phyloP scores from a whole-genome alignment of 2,797 vertebrate genomes.

The Peromyscus nudipes region DNA sequence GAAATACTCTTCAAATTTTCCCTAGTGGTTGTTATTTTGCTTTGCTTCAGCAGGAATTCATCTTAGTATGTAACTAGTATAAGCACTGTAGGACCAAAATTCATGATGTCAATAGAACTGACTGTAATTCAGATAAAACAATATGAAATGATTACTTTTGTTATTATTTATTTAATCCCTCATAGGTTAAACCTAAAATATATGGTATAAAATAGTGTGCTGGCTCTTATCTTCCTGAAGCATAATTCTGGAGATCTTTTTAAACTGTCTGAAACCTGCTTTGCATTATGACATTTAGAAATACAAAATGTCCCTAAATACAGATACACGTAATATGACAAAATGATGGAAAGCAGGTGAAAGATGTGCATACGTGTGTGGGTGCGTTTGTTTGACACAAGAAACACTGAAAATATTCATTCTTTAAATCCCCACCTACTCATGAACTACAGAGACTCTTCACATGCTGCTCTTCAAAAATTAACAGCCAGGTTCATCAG shows the following conservation, averaged over 20 bases:
- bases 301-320: not conserved
- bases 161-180: not conserved
- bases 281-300: not conserved
- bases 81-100: not conserved
- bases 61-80: not conserved
- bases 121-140: not conserved
- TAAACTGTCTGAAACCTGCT: too few species aligned
- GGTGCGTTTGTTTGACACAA: not conserved
- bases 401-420: not conserved
- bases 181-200: not conserved
- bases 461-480: not conserved
- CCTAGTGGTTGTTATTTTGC: not conserved
- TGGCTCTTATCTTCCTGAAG: too few species aligned
- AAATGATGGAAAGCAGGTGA: not conserved
- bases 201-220: not conserved
- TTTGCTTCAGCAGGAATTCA: not conserved
- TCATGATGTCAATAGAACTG: not conserved
- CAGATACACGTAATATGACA: too few species aligned
- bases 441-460: not conserved
- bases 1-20: not conserved
- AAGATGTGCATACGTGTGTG: not conserved
- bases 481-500: not conserved
- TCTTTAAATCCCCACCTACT: rapidly evolving
- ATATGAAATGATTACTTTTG: not conserved
- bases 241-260: too few species aligned